Base-by-base conservation (phyloP, 2,797 vertebrate genomes). In the Selene dorsalis region DNA sequence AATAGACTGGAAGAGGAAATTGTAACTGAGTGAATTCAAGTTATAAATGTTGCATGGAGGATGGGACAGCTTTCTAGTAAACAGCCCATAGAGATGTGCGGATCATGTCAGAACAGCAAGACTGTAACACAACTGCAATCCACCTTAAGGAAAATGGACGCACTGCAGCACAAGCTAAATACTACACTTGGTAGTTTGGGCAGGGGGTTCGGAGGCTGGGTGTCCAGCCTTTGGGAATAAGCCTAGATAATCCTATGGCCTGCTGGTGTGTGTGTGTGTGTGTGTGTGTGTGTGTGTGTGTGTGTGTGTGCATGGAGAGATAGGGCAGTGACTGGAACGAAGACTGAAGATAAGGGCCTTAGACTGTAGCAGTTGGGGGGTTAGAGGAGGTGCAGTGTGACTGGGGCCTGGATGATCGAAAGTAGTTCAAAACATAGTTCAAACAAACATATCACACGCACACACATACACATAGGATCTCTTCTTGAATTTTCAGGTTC, bases 181-280 rank as follows among this genome's bases (percentile, higher is more conserved):
- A 20, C 79, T 74, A 75, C 55, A n/a, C 69, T 84, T 52, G 24
- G 81, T 59, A 73, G 82, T 79, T 85, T 81, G 65, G 75, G 78
- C 56, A 26, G 64, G 66, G 73, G 59, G 64, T 55, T 80, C 69
- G 48, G 67, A 78, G 72, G 70, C 73, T 79, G 75, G 84, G 71
- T 83, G 79, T 89, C 80, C 50, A 80, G 80, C 71, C 69, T 77
- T 75, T 1, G 58, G 85, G 84, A 88, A 86, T 87, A 87, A 88
- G 73, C 82, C 80, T 10, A 66, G 84, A 85, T 90, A 89, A 92
- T 91, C 85, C 81, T 72, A 61, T 69, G 57, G 70, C 77, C 70
- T 87, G 81, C 80, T 75, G 66, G 38, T 67, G 62, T 45, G 52
- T 39, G 68, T 77, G 70, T 38, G 22, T 55, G 35, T 77, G 70